Evolutionary conservation across 2,888 invertebrate genomes (phyloP).

Genomic region (Scaptomyza tumidula): DNA sequence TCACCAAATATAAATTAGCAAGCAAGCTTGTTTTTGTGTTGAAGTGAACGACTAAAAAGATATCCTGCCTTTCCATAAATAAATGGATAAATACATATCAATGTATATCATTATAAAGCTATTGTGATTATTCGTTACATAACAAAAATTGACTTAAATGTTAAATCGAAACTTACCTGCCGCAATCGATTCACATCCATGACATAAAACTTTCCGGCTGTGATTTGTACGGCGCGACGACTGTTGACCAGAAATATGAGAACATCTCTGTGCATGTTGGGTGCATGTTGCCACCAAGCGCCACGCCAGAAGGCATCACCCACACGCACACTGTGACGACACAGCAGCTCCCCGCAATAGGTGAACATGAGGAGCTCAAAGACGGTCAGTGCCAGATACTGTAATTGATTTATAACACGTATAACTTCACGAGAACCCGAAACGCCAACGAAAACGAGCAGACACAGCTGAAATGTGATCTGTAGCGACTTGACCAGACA

Average conservation of each 20-base stretch:
- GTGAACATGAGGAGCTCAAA: slow-evolving; percentile 82
- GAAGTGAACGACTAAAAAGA: not conserved
- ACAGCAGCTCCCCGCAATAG: slow-evolving; percentile 80
- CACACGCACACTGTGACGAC: slow-evolving; percentile 75
- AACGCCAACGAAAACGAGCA: slow-evolving; percentile 82
- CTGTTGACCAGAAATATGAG: slow-evolving; percentile 79
- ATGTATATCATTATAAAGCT: no score
- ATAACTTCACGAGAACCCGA: slow-evolving; percentile 65
- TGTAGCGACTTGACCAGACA: slow-evolving; percentile 83
- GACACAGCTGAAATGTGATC: slow-evolving; percentile 82
- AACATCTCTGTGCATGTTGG: slow-evolving; percentile 69
- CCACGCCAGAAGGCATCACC: slow-evolving; percentile 81
- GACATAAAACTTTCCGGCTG: slow-evolving; percentile 82
- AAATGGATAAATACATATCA: not conserved
- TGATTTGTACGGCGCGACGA: slow-evolving; percentile 71
- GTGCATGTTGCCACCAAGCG: slow-evolving; percentile 75
- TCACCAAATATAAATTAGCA: not conserved
- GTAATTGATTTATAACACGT: slow-evolving; percentile 76
- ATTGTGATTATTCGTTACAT: no score
- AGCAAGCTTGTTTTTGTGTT: no score
- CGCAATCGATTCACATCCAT: slow-evolving; percentile 81
- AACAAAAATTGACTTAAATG: no score
- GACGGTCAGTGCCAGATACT: slow-evolving; percentile 77
- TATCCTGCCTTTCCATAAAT: not conserved
- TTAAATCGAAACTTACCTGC: slow-evolving; percentile 55